phyloP scores from a whole-genome alignment of 92 coral and sea anemone genomes.

The Umimayanthus kanabou region DNA sequence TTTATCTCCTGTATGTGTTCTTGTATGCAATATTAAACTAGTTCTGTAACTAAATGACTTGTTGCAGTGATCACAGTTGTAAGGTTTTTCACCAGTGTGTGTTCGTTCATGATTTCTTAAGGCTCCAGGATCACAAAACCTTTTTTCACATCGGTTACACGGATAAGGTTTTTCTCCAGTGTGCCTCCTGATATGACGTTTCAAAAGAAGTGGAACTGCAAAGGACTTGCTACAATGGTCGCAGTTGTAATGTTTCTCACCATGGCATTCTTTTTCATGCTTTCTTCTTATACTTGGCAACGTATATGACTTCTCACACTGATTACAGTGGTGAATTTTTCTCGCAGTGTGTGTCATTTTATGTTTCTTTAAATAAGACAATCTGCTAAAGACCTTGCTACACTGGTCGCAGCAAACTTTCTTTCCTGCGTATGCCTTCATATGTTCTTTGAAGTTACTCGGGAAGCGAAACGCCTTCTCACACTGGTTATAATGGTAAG shows the following conservation, averaged over 20 bases:
- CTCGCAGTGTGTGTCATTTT: constrained; percentile 41
- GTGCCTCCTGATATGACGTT: neutral
- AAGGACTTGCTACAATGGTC: neutral
- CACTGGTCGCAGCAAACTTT: constrained; percentile 43
- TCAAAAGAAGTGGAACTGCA: neutral
- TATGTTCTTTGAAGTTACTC: constrained; percentile 38
- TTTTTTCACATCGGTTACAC: neutral
- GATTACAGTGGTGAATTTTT: constrained; percentile 37
- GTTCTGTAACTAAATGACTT: too few relatives aligned
- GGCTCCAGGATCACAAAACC: neutral
- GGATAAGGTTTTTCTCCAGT: neutral
- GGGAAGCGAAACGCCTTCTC: constrained; percentile 39
- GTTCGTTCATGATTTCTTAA: too few relatives aligned
- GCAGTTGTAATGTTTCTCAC: neutral
- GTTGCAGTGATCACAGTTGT: too few relatives aligned
- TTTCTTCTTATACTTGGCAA: neutral
- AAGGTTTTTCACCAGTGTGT: too few relatives aligned
- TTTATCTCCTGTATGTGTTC: too few relatives aligned
- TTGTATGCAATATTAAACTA: too few relatives aligned
- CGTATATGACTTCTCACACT: neutral
- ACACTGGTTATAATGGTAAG: constrained; percentile 38
- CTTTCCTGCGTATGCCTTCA: constrained; percentile 40
- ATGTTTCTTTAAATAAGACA: constrained; percentile 40
- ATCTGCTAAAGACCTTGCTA: constrained; percentile 33
- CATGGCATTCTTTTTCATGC: neutral